Conservation (phyloP, 2,113 vertebrate genomes). For the Poeciliopsis occidentalis region DNA sequence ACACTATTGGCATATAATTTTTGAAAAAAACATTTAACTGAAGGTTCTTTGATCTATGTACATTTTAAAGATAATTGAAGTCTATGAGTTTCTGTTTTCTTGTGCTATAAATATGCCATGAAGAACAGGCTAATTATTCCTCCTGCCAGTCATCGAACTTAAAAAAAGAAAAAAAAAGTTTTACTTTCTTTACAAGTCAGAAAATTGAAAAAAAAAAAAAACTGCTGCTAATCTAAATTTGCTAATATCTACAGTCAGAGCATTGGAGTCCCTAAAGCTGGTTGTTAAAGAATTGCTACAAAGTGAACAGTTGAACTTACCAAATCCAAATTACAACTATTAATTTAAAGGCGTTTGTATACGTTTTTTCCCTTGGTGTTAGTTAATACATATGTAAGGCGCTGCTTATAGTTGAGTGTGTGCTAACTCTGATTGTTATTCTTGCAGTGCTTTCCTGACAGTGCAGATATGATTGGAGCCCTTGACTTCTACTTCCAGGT, state of each 20-base stretch:
- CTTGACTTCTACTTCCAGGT: conserved; percentile 94
- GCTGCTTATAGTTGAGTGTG: neutral
- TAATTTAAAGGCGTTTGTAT: no score
- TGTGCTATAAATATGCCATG: neutral
- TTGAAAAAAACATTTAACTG: no score
- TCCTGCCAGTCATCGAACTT: neutral
- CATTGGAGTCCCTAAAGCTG: no score
- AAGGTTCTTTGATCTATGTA: no score
- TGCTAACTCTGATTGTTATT: conserved; percentile 18
- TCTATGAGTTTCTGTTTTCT: neutral
- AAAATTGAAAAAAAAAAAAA: neutral
- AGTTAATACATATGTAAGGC: no score
- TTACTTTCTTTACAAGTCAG: neutral
- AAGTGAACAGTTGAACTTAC: no score
- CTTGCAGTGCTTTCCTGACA: conserved; percentile 86
- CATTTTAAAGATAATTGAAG: neutral
- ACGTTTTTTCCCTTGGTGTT: no score
- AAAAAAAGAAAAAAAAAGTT: neutral
- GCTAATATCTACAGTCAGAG: neutral
- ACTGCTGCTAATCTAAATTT: neutral
- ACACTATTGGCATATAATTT: no score
- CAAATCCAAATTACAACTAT: no score
- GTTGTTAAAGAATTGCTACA: no score
- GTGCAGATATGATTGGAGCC: conserved; percentile 86
- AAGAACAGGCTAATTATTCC: neutral